Percentiles rank a stretch among this genome's conserved stretches.
Conservation (phyloP, 2,888 invertebrate species). For the Acanthosepion lycidas region DNA sequence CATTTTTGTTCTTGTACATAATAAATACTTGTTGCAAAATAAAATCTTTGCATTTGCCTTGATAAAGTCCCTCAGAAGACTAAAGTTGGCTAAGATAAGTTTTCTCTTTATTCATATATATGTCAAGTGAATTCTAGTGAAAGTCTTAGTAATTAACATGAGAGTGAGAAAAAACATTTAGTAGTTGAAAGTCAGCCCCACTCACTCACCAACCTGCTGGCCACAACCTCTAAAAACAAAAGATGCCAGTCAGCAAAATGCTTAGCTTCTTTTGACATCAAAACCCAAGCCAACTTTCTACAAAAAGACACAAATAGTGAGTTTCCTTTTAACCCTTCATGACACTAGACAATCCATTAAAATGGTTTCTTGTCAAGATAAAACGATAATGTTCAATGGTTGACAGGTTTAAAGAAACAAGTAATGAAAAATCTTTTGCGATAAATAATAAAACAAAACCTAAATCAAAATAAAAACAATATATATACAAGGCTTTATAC, state of each 20-base stretch:
- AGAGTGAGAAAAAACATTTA: neutral
- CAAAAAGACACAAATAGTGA: neutral
- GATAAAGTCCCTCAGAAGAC: too few species aligned
- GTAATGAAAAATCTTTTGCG: neutral
- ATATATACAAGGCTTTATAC: neutral
- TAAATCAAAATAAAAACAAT: neutral
- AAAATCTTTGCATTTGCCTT: too few species aligned
- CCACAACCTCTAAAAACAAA: neutral
- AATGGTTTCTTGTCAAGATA: neutral
- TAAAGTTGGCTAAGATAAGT: too few species aligned
- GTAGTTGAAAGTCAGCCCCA: neutral
- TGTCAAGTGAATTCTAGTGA: neutral
- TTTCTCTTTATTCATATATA: too few species aligned
- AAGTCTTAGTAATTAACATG: neutral
- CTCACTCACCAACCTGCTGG: too few species aligned
- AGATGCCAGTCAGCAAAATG: slow-evolving; percentile 4
- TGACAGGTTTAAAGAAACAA: neutral
- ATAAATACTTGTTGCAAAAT: too few species aligned
- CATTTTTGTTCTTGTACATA: too few species aligned
- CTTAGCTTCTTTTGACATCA: neutral
- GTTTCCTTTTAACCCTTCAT: neutral
- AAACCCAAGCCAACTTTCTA: neutral
- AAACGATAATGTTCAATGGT: neutral
- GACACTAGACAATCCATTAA: neutral
- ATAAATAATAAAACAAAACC: neutral